phyloP scores from a whole-genome alignment of 2,797 vertebrate genomes.

The Australoheros facetus region DNA sequence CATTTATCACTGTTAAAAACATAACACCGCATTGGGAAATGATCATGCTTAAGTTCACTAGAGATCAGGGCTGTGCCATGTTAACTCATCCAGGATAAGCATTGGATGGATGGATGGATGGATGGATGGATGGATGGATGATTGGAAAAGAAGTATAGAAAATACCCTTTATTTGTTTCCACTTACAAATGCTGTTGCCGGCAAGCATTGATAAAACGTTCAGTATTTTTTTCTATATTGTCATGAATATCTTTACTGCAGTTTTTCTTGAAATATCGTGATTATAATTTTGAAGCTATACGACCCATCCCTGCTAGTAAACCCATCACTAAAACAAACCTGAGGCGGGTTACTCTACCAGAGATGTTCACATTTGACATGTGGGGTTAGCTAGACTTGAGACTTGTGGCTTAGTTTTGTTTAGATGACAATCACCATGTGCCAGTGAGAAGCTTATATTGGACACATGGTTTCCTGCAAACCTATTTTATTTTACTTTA shows the following conservation, averaged over 20 bases:
- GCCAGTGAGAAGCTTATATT: not conserved
- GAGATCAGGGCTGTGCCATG: no score
- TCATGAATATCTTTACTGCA: not conserved
- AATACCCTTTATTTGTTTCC: not conserved
- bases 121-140: no score
- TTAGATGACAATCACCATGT: not conserved
- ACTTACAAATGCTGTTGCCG: no score
- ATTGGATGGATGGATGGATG: no score
- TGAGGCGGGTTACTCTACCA: not conserved
- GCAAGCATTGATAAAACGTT: no score
- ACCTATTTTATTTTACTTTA: not conserved
- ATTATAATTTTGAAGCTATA: not conserved
- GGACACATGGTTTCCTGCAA: not conserved
- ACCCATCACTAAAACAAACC: not conserved
- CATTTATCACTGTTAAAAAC: conserved; percentile 25
- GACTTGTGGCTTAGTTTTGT: conserved; percentile 1
- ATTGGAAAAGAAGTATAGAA: not conserved
- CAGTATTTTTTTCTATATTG: not conserved
- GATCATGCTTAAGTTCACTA: not conserved
- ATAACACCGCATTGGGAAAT: not conserved
- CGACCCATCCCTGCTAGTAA: not conserved
- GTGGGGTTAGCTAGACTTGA: not conserved
- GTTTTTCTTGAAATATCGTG: not conserved
- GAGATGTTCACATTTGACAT: not conserved
- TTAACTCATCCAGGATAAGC: no score